Conservation (phyloP, 92 coral and sea anemone genomes). For the Phymanthus crucifer region DNA sequence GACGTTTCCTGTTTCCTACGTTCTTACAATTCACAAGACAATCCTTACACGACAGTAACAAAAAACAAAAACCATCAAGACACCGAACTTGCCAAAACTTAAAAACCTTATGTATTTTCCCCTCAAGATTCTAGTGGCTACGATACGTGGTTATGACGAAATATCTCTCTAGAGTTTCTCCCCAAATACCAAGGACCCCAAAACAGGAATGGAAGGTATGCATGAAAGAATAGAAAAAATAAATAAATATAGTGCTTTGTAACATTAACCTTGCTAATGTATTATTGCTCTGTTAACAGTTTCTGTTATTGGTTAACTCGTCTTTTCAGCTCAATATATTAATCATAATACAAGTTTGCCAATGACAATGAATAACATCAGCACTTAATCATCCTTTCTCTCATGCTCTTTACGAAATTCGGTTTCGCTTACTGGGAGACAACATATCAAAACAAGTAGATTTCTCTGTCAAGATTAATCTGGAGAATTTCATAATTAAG, state of each 20-base stretch:
- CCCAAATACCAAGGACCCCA: slow-evolving; percentile 25
- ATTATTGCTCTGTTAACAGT: neutral
- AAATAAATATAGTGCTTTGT: neutral
- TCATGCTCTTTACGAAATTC: too few species aligned
- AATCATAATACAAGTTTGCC: too few species aligned
- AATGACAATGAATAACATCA: too few species aligned
- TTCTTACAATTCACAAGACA: neutral
- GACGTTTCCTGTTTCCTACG: neutral
- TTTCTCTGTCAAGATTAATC: too few species aligned
- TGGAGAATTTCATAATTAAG: too few species aligned
- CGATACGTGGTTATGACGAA: slow-evolving; percentile 37
- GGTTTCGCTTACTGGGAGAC: too few species aligned
- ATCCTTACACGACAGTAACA: neutral
- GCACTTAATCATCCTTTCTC: too few species aligned
- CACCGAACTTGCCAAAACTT: neutral
- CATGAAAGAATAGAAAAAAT: neutral
- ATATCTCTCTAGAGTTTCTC: neutral
- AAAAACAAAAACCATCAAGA: neutral
- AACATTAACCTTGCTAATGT: neutral
- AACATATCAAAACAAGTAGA: too few species aligned
- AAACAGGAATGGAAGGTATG: slow-evolving; percentile 32
- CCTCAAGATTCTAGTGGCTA: slow-evolving; percentile 37
- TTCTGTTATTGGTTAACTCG: neutral
- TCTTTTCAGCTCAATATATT: too few species aligned
- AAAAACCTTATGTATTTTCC: slow-evolving; percentile 25